A percentile compares a stretch with the other conserved stretches of the same genome.
phyloP scores from a whole-genome alignment of 2,797 vertebrate species.

The Eulemur albifrons region DNA sequence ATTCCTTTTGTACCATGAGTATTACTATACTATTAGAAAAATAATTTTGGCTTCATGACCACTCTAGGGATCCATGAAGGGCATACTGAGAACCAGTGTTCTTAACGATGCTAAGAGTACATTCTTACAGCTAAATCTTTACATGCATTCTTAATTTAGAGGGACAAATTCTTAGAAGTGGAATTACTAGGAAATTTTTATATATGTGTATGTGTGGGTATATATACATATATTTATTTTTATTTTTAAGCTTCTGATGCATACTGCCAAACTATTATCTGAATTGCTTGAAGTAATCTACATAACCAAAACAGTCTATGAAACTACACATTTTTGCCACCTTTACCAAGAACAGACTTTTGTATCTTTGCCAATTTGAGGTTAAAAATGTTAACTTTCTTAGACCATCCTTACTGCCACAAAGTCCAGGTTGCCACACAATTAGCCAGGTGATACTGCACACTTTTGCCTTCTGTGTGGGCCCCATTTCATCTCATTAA shows the following conservation, averaged over 20 bases:
- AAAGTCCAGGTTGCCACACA: background rate
- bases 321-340: background rate
- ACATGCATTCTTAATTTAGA: conserved; percentile 15
- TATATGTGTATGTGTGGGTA: too few relatives aligned
- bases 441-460: background rate
- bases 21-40: background rate
- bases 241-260: background rate
- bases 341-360: background rate
- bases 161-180: background rate
- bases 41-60: background rate
- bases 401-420: background rate
- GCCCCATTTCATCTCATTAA: background rate
- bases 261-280: background rate
- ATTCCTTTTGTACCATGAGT: background rate
- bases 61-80: background rate
- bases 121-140: background rate
- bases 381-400: conserved; percentile 31
- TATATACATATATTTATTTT: background rate
- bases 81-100: background rate
- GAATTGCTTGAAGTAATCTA: background rate
- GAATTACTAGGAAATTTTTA: background rate
- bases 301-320: background rate
- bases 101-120: background rate
- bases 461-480: background rate
- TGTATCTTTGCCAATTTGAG: background rate